These are phyloP conservation scores for Sphecodes monilicornis DNA, from an alignment of 2,888 invertebrate genomes.

Conservation along the genomic window DNA sequence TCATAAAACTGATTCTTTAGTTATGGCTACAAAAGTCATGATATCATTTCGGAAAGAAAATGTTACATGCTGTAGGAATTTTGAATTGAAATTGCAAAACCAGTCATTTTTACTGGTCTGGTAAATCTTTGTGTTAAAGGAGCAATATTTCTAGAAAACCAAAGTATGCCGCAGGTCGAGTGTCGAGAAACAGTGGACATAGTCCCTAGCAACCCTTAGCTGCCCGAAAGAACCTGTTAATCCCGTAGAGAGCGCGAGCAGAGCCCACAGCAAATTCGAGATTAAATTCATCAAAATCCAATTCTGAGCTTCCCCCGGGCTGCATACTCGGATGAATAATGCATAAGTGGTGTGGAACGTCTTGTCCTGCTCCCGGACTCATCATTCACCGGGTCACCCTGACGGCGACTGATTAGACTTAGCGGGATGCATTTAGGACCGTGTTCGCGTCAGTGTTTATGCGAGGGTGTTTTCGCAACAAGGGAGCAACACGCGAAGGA, in stretches of 20 bases:
- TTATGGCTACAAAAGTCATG: too few relatives aligned
- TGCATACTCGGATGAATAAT: constrained; percentile 80
- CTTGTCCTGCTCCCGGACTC: constrained; percentile 58
- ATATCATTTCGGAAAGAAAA: too few relatives aligned
- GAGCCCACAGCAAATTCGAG: constrained; percentile 80
- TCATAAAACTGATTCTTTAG: too few relatives aligned
- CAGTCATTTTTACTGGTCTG: too few relatives aligned
- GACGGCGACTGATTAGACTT: constrained; percentile 74
- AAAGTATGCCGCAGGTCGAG: not conserved
- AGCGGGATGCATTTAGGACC: constrained; percentile 61
- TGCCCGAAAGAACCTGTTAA: constrained; percentile 77
- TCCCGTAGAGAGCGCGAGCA: constrained; percentile 66
- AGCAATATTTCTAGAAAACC: not conserved
- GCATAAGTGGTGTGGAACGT: constrained; percentile 76
- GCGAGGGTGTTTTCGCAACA: constrained; percentile 36
- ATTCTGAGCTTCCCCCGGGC: constrained; percentile 78
- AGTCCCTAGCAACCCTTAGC: not conserved
- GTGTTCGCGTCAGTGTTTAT: constrained; percentile 29
- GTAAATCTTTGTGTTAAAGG: too few relatives aligned
- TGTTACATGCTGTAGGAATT: too few relatives aligned
- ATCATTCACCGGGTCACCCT: constrained; percentile 72
- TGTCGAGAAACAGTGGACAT: not conserved
- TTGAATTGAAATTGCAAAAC: too few relatives aligned
- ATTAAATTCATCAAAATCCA: constrained; percentile 84
- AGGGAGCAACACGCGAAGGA: not conserved